Evolutionary conservation across 2,113 vertebrate genomes (phyloP), one percentile per base, ranked within the genome.

Genomic region (Malaclemys terrapin): DNA sequence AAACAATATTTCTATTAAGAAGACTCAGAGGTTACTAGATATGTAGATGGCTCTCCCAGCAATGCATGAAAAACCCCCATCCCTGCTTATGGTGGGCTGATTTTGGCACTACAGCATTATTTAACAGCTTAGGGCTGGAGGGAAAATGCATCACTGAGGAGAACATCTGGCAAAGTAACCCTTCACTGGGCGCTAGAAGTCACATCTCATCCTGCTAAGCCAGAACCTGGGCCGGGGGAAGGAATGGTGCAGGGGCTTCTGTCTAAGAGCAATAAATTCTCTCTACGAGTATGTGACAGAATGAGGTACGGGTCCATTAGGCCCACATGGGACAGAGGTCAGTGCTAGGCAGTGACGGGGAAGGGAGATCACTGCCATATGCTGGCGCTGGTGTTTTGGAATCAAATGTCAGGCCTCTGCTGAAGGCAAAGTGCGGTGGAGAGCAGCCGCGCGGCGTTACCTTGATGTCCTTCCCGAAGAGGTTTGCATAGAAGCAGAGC

Each of bases 381-480:
- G 59, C 69, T 72, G n/a, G 17, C 4, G 5, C n/a, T 10, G 35
- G n/a, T 72, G n/a, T 38, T 52, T 16, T 38, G 82, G 20, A n/a
- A 54, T 42, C 53, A n/a, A 14, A 24, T 49, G 20, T 29, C 22
- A 52, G 20, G 59, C 81, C 78, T n/a, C 69, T 42, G 20, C 16
- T 16, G 8, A 69, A 69, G 35, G 17, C 10, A 10, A 69, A 35
- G 35, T 31, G 31, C 3, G 16, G 62, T n/a, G 35, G 35, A 69
- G 62, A 69, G 22, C 75, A 13, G 4, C 3, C 3, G 22, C 31
- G n/a, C 62, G 35, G 9, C 2, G 0, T 91, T 98, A 99, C 99
- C 99, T 99, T 99, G 96, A 99, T 99, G 97, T 99, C 99, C 96
- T 99, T 99, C 97, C 99, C 99, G 2, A 99, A 99, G 97, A 99